These are phyloP conservation scores for Drosophila nasuta DNA, from an alignment of 1,140 invertebrate genomes.

Conservation along the genomic window DNA sequence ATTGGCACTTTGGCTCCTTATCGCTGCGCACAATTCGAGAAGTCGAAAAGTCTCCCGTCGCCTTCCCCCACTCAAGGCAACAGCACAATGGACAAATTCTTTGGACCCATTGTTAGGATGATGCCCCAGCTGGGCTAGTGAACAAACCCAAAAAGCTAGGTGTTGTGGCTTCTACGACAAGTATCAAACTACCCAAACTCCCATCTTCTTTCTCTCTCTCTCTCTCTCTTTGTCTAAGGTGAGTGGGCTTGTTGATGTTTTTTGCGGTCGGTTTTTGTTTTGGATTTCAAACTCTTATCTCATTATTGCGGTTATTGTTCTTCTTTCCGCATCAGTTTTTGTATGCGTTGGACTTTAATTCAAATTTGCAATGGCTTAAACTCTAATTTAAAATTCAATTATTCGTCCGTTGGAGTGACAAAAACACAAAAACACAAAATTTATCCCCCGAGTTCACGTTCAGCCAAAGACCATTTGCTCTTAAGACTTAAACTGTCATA, in stretches of 20 bases:
- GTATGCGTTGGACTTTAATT: conserved; percentile 27
- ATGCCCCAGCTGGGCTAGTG: conserved; percentile 3
- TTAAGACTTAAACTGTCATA: conserved; percentile 5
- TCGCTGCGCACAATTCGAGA: conserved; percentile 63
- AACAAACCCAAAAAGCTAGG: conserved; percentile 12
- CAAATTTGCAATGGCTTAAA: neutral
- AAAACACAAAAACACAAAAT: neutral
- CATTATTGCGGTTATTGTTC: conserved; percentile 48
- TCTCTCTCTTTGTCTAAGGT: conserved; percentile 1
- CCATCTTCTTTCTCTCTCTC: neutral
- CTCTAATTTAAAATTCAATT: conserved; percentile 25
- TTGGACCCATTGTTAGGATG: conserved; percentile 54
- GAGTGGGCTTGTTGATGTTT: neutral
- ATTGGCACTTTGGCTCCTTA: conserved; percentile 74
- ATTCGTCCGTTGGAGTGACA: neutral
- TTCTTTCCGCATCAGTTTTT: conserved; percentile 31
- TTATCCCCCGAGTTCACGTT: neutral
- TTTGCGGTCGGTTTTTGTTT: conserved; percentile 22
- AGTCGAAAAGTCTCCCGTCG: conserved; percentile 60
- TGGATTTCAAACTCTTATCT: conserved; percentile 40
- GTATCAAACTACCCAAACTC: conserved; percentile 28
- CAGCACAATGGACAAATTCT: conserved; percentile 51
- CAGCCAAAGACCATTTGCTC: neutral
- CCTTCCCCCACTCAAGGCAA: neutral
- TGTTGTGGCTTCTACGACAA: conserved; percentile 29